Evolutionary conservation across 2,113 vertebrate genomes (phyloP).

Genomic region (Acrocephalus kingi): DNA sequence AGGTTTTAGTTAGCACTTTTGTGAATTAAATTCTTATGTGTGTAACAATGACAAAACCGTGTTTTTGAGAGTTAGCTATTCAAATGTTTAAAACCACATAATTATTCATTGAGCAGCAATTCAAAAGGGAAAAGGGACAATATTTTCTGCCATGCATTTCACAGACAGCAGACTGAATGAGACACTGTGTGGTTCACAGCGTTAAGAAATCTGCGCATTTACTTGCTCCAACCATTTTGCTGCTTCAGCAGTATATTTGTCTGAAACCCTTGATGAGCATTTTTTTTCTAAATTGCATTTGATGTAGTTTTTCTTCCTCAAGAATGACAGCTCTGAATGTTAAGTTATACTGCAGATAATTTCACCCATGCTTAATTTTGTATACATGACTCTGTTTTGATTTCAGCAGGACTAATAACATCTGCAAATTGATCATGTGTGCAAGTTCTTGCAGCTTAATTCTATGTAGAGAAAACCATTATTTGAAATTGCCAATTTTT

Average conservation of each 20-base stretch:
- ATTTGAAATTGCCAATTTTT: not conserved
- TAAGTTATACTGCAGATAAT: not conserved
- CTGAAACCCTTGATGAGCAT: not conserved
- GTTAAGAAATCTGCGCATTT: not conserved
- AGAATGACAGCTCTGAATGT: not conserved
- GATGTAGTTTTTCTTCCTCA: not conserved
- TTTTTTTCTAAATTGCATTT: not conserved
- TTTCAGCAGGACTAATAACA: not conserved
- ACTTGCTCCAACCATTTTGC: not conserved
- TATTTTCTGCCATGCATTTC: not conserved
- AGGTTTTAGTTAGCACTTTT: not conserved
- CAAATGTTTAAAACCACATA: not conserved
- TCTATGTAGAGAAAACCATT: not conserved
- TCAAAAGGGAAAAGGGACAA: not conserved
- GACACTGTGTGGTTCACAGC: not conserved
- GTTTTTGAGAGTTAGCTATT: not conserved
- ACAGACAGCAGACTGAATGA: not conserved
- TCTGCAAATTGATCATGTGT: not conserved
- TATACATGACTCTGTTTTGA: not conserved
- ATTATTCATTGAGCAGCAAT: not conserved
- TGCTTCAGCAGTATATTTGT: not conserved
- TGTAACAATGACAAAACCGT: not conserved
- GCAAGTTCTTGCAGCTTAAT: not conserved
- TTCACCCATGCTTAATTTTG: not conserved
- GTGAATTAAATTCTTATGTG: not conserved